These are phyloP conservation scores for Diarsia mendica DNA, from an alignment of 2,888 invertebrate species.

Conservation along the genomic window DNA sequence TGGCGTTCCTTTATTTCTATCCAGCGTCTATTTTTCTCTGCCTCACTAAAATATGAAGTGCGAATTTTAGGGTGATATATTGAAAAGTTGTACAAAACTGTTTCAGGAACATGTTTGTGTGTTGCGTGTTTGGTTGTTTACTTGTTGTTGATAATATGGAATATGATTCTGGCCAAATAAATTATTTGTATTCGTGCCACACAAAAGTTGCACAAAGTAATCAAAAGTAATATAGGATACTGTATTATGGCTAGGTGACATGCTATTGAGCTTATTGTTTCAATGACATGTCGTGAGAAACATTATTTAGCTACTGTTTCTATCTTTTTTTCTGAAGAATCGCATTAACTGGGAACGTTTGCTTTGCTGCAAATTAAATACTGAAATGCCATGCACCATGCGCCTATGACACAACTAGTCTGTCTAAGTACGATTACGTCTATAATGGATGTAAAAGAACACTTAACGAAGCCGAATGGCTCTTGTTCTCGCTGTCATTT, in stretches of 20 bases:
- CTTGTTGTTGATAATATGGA: neutral
- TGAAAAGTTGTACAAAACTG: neutral
- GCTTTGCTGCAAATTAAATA: too few relatives aligned
- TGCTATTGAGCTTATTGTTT: too few relatives aligned
- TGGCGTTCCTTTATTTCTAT: constrained; percentile 97
- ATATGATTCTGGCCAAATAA: neutral
- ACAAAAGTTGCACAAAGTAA: neutral
- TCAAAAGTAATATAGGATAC: too few relatives aligned
- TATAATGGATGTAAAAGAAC: neutral
- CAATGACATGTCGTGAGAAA: too few relatives aligned
- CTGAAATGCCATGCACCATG: neutral
- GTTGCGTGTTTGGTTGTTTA: neutral
- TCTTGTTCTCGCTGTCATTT: too few relatives aligned
- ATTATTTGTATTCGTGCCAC: neutral
- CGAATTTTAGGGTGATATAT: neutral
- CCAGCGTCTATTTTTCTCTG: constrained; percentile 96
- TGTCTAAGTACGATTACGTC: neutral
- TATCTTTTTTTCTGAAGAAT: too few relatives aligned
- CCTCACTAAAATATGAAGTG: constrained; percentile 90
- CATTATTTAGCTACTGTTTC: too few relatives aligned
- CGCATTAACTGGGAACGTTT: too few relatives aligned
- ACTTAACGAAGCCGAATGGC: too few relatives aligned
- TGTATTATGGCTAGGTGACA: too few relatives aligned
- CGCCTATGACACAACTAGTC: neutral
- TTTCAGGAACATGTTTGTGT: neutral